These are phyloP conservation scores for Pluvialis apricaria DNA, from an alignment of 2,113 vertebrate genomes.

Conservation along the genomic window DNA sequence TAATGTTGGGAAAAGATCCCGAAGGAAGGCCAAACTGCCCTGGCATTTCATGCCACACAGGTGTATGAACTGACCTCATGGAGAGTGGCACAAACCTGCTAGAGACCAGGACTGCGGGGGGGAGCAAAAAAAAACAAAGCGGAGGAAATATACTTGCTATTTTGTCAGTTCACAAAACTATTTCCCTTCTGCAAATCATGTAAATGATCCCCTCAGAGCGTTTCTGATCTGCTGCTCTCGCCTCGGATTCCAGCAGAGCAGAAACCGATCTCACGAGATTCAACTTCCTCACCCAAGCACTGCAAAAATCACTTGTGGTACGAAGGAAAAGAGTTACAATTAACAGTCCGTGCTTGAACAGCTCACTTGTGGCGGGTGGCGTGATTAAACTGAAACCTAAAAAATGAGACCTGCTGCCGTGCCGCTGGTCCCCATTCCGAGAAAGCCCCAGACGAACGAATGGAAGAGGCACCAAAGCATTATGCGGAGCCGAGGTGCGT, in stretches of 20 bases:
- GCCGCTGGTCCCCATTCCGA: accelerated
- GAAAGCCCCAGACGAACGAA: accelerated
- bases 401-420: not conserved
- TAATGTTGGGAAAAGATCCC: not conserved
- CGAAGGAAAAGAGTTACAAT: not conserved
- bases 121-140: no score
- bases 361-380: not conserved
- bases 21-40: not conserved
- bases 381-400: not conserved
- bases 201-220: not conserved
- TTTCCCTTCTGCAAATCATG: not conserved
- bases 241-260: accelerated
- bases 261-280: not conserved
- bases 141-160: not conserved
- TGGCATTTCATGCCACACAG: not conserved
- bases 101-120: not conserved
- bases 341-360: not conserved
- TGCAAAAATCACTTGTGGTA: not conserved
- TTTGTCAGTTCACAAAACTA: not conserved
- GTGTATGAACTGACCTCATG: not conserved
- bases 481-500: accelerated
- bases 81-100: not conserved
- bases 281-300: not conserved
- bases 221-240: not conserved
- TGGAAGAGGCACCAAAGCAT: not conserved